Base-by-base conservation (phyloP, 2,888 invertebrate genomes). In the Germaria angustata region DNA sequence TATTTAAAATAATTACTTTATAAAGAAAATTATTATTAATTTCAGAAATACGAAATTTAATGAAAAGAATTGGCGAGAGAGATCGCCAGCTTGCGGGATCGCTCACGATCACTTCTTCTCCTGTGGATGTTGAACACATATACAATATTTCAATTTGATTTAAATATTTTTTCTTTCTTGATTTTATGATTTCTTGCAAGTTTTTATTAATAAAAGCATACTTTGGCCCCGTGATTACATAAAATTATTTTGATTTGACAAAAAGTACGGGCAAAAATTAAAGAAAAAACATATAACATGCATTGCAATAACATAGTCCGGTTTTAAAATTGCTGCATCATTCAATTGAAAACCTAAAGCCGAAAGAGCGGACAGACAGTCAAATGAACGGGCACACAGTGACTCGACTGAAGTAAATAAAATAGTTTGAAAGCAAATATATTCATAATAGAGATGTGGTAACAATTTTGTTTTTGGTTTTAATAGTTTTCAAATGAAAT, bases 141-240 rank as follows among this genome's bases (percentile, higher is more conserved):
- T n/a, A n/a, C n/a, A n/a, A 22, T 15, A 32, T 32, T 55, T 17
- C 4, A 34, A 20, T 17, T 34, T 17, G 15, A 55, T 55, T 55
- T 55, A 17, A 49, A 0, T 22, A 0, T 53, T 53, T 28, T 53
- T 28, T 53, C n/a, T 59, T 39, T 20, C 11, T 28, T 34, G 13
- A 39, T 39, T 7, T 0, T 39, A 13, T 22, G 1, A 22, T 13
- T 57, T 57, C 13, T 57, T 57, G 20, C 13, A 22, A n/a, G 1
- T n/a, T 57, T 32, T 15, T 28, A 13, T n/a, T 28, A 15, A 32
- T 32, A 17, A 55, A 55, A 55, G 11, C 20, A 66, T 65, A 75
- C 75, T 75, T 75, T 66, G 76, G 57, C 57, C 66, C 20, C 6
- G 61, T 6, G 39, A 66, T 76, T 76, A 76, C 49, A 76, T 76